Evolutionary conservation across 1,140 invertebrate species (phyloP), one percentile per base, ranked within the genome.

Genomic region (Dendroctonus ponderosae): DNA sequence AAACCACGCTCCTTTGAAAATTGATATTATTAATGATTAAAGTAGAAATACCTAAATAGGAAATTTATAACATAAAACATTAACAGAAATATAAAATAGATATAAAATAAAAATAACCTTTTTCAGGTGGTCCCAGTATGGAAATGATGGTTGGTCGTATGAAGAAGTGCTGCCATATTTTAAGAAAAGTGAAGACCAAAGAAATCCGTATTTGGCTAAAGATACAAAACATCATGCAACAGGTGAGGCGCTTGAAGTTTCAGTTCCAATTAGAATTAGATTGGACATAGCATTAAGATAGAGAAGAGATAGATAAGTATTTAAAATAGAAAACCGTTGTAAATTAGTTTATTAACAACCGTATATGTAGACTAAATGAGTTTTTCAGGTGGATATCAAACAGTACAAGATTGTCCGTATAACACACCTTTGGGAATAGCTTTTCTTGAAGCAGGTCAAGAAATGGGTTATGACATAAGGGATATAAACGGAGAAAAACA

Each of bases 91-190:
- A 26, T 26, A 26, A 26, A n/a, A n/a, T n/a, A n/a, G n/a, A n/a
- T n/a, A n/a, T n/a, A n/a, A n/a, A n/a, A n/a, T n/a, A n/a, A 51
- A 51, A 14, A 51, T 7, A 51, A 49, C n/a, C 0, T 15, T 39
- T 11, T 62, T 49, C 57, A 64, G 68, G 56, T 98, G 96, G 96
- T 90, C 90, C 43, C 82, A 82, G 0, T 85, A 93, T 46, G 95
- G 96, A 0, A 96, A 96, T 74, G 80, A 83, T 0, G 92, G 92
- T 0, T 98, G 96, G 96, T 86, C 89, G 2, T 97, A 89, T 77
- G 87, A 94, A 50, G 90, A 94, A 58, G 86, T 94, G 0, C 77
- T 96, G 5, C 89, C 89, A 0, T 97, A 96, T 70, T 97, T 97
- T 74, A 87, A 87, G 71, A 96, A 95, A 74, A 91, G 90, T 0